phyloP scores from a whole-genome alignment of 2,797 vertebrate species.

The Enteromius afrohamiltoni region DNA sequence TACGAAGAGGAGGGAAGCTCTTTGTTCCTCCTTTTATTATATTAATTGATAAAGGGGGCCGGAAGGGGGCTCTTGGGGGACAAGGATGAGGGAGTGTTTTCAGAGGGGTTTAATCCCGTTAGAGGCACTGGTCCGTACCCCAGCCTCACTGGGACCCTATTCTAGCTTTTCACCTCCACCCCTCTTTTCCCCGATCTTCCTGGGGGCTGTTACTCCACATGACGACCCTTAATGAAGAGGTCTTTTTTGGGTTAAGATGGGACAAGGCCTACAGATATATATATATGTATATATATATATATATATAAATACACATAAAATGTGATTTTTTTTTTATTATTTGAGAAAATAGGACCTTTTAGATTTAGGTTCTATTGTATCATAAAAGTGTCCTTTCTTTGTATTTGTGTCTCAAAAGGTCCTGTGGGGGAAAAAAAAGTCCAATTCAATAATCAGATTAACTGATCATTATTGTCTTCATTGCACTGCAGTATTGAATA shows the following conservation, averaged over 20 bases:
- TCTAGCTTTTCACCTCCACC: conserved; percentile 26
- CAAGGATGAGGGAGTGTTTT: conserved; percentile 67
- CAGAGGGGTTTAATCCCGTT: conserved; percentile 78
- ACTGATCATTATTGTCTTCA: neutral
- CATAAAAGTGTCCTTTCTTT: neutral
- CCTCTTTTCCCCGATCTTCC: neutral
- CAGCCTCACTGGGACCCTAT: conserved; percentile 60
- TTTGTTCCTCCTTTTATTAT: conserved; percentile 85
- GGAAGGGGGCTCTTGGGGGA: conserved; percentile 65
- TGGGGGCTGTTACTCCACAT: conserved; percentile 48
- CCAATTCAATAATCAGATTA: neutral
- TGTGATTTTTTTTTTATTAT: neutral
- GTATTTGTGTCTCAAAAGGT: neutral
- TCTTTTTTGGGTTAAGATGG: conserved; percentile 70
- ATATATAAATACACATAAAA: neutral
- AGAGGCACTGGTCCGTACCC: conserved; percentile 67
- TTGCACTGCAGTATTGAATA: neutral
- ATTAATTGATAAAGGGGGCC: conserved; percentile 82
- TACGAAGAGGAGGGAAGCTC: conserved; percentile 77
- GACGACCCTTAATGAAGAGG: conserved; percentile 75
- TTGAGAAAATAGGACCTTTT: neutral
- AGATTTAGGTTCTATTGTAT: neutral
- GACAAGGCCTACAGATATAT: conserved; percentile 31
- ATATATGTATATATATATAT: neutral
- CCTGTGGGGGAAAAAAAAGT: neutral